phyloP scores from a whole-genome alignment of 2,797 vertebrate species.

The Gambusia yucatana region DNA sequence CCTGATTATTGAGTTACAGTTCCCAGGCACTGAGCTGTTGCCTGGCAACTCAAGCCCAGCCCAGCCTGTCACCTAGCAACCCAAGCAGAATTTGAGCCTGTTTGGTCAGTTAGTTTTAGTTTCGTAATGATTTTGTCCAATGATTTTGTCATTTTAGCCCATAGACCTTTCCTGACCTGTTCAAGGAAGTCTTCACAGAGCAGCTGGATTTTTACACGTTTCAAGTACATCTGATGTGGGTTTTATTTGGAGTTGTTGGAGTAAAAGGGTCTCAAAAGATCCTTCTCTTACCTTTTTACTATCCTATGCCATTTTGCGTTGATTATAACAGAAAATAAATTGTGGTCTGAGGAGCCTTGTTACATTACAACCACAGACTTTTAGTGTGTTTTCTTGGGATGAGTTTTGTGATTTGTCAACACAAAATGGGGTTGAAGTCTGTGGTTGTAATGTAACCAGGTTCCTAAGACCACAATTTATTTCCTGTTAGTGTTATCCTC shows the following conservation, averaged over 20 bases:
- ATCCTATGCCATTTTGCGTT: not conserved
- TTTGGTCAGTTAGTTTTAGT: too few species aligned
- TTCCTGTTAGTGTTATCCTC: not conserved
- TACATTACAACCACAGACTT: not conserved
- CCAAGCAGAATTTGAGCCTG: too few species aligned
- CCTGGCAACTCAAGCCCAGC: too few species aligned
- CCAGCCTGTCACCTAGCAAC: too few species aligned
- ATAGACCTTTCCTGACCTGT: not conserved
- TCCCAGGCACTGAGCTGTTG: too few species aligned
- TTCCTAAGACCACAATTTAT: not conserved
- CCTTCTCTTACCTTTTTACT: not conserved
- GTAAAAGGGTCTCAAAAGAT: not conserved
- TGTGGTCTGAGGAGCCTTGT: not conserved
- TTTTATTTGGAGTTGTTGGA: not conserved
- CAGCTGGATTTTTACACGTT: not conserved
- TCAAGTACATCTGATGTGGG: not conserved
- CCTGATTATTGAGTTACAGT: too few species aligned
- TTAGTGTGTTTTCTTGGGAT: not conserved
- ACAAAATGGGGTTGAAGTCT: not conserved
- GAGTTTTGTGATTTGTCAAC: not conserved
- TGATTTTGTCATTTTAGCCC: not conserved
- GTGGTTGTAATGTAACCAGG: not conserved
- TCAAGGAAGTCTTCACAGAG: not conserved
- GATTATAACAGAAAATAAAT: not conserved
- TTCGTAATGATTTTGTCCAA: not conserved